A percentile compares a stretch with the other conserved stretches of the same genome.
Conservation (phyloP, 2,797 vertebrate genomes). For the Acanthiza pusilla region DNA sequence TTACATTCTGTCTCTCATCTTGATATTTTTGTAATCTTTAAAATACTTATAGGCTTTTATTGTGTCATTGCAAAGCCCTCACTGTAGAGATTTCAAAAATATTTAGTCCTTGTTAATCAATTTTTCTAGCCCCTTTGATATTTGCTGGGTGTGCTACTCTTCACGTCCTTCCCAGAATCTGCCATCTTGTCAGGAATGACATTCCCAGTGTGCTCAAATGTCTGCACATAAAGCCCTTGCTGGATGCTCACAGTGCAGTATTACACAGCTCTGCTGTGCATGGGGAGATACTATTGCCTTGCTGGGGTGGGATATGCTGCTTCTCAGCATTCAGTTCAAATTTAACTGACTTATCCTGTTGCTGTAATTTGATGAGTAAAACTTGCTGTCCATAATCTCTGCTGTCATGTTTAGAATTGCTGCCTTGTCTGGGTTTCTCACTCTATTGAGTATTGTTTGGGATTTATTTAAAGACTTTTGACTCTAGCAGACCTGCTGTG, state of each 20-base stretch:
- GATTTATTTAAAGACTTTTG: constrained; percentile 27
- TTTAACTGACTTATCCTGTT: constrained; percentile 8
- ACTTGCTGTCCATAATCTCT: neutral
- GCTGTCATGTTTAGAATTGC: constrained; percentile 14
- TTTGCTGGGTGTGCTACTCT: neutral
- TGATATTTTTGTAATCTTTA: neutral
- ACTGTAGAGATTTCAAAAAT: neutral
- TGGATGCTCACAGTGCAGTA: neutral
- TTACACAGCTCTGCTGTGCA: neutral
- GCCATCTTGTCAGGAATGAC: neutral
- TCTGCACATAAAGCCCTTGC: neutral
- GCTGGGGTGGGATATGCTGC: neutral
- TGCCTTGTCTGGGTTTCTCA: neutral
- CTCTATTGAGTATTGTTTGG: constrained; percentile 21
- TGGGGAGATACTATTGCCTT: neutral
- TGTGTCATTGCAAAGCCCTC: neutral
- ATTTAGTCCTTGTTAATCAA: neutral
- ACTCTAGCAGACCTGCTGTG: constrained; percentile 8
- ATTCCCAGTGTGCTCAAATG: neutral
- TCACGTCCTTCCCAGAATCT: neutral
- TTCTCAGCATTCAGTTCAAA: constrained; percentile 21
- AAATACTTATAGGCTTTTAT: neutral
- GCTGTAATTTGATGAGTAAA: constrained; percentile 45
- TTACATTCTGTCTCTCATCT: neutral
- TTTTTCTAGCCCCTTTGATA: neutral